Evolutionary conservation across 2,888 invertebrate species (phyloP).

Genomic region (Tyria jacobaeae): DNA sequence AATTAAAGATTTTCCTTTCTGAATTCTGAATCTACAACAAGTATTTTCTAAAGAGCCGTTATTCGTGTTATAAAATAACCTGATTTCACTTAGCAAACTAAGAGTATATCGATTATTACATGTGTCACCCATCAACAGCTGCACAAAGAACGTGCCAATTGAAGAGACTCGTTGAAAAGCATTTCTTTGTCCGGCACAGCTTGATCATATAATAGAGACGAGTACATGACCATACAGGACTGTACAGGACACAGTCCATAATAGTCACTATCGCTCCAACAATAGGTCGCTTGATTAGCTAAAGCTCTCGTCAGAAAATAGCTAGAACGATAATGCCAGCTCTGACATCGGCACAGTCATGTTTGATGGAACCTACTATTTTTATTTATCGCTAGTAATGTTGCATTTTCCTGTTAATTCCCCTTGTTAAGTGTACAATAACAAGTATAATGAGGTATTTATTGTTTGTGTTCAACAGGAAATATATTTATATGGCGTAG

Average conservation of each 20-base stretch:
- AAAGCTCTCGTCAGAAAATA: background rate
- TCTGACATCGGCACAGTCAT: background rate
- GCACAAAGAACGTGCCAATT: slow-evolving; percentile 8
- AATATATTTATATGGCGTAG: background rate
- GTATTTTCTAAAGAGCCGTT: no score
- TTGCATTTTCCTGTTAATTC: slow-evolving; percentile 10
- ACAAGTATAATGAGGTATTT: slow-evolving; percentile 10
- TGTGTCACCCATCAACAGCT: background rate
- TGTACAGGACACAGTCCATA: background rate
- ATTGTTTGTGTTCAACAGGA: slow-evolving; percentile 9
- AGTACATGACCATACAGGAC: background rate
- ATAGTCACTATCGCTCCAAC: background rate
- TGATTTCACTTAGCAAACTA: no score
- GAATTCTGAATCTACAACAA: no score
- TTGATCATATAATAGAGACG: background rate
- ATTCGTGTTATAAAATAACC: no score
- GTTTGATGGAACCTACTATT: background rate
- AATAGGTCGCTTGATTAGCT: background rate
- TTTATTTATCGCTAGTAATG: background rate
- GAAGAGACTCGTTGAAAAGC: background rate
- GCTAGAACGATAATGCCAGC: background rate
- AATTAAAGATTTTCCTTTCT: no score
- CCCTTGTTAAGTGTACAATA: background rate
- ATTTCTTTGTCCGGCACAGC: background rate
- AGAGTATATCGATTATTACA: no score